Percentiles rank a stretch among this genome's conserved stretches.
These are phyloP conservation scores for Jacana jacana DNA, from an alignment of 2,113 vertebrate genomes.

Conservation along the genomic window DNA sequence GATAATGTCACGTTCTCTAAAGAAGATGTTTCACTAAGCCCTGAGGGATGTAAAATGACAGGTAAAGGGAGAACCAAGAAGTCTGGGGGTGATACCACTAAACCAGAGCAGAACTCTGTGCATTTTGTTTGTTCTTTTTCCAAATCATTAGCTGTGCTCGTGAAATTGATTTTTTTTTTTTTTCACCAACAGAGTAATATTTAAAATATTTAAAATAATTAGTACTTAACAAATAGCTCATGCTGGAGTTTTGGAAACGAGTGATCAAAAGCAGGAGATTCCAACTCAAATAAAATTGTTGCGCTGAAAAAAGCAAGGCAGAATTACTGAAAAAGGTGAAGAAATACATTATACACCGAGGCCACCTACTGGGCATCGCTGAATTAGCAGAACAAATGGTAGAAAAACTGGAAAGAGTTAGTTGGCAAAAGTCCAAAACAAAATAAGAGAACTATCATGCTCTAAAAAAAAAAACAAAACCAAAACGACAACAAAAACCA, in stretches of 20 bases:
- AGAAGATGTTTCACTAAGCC: neutral
- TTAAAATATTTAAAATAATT: neutral
- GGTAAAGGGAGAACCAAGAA: neutral
- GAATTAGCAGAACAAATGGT: neutral
- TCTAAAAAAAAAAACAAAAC: neutral
- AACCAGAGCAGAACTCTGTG: neutral
- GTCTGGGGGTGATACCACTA: neutral
- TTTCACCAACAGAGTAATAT: neutral
- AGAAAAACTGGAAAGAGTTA: neutral
- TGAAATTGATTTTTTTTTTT: neutral
- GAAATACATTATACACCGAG: constrained; percentile 40
- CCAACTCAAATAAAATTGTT: neutral
- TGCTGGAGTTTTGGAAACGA: neutral
- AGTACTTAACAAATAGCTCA: neutral
- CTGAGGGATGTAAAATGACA: neutral
- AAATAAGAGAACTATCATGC: neutral
- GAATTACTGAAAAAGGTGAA: neutral
- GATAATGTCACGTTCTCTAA: neutral
- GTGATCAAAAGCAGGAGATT: neutral
- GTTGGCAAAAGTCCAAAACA: neutral
- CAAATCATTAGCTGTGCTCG: neutral
- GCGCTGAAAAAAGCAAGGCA: neutral
- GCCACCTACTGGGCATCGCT: constrained; percentile 50
- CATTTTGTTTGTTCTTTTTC: neutral
- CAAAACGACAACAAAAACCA: neutral